Evolutionary conservation across 2,888 invertebrate species (phyloP).

Genomic region (Cyrtodaria siliqua): DNA sequence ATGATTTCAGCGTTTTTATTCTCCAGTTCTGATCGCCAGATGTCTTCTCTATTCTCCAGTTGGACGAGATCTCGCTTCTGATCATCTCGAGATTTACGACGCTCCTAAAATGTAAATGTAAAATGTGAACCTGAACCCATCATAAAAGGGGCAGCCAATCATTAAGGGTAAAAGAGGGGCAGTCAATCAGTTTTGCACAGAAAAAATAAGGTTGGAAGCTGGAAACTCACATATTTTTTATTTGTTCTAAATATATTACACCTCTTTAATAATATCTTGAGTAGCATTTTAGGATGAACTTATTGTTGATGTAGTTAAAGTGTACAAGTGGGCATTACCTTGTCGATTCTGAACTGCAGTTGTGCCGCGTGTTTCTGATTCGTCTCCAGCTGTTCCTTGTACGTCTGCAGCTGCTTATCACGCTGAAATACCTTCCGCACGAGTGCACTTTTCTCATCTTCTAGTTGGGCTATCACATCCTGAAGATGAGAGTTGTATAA

Average conservation of each 20-base stretch:
- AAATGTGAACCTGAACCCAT: no score
- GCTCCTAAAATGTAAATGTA: constrained; percentile 66
- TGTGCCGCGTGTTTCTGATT: constrained; percentile 64
- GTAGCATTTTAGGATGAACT: no score
- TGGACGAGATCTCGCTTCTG: constrained; percentile 76
- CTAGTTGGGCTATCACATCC: constrained; percentile 76
- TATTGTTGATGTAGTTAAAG: no score
- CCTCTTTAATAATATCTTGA: no score
- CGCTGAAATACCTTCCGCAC: constrained; percentile 69
- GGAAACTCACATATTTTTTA: background rate
- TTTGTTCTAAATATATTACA: no score
- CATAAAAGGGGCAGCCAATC: background rate
- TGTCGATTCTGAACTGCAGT: constrained; percentile 76
- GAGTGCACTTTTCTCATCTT: constrained; percentile 76
- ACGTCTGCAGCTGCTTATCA: constrained; percentile 70
- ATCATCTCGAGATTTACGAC: constrained; percentile 77
- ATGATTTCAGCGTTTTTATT: constrained; percentile 73
- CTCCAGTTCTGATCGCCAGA: constrained; percentile 75
- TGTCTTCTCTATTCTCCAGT: constrained; percentile 77
- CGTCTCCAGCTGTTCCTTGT: constrained; percentile 63
- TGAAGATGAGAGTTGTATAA: constrained; percentile 11
- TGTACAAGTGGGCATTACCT: no score
- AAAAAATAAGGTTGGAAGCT: no score
- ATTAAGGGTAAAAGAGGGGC: no score
- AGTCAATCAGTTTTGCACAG: no score